These are phyloP conservation scores for Meriones unguiculatus DNA, from an alignment of 2,113 vertebrate genomes.

Conservation along the genomic window DNA sequence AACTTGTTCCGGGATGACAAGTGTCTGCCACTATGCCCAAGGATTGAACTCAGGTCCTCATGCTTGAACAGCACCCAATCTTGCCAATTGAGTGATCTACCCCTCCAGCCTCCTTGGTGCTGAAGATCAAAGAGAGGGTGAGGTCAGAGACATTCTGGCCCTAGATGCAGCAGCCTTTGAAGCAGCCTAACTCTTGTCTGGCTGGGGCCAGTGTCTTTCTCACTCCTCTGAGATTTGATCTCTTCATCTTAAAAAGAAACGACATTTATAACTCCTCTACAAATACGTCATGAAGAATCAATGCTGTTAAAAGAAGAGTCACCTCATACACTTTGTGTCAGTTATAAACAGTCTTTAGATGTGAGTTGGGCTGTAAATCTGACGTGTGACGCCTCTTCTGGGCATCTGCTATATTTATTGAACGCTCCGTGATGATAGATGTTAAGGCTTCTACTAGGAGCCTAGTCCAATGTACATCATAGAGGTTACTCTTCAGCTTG, in stretches of 20 bases:
- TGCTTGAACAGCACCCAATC: not conserved
- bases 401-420: not conserved
- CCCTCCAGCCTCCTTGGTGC: not conserved
- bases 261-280: not conserved
- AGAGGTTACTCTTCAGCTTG: not conserved
- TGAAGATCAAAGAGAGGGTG: not conserved
- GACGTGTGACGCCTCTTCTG: not conserved
- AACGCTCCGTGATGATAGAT: not conserved
- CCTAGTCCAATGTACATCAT: not conserved
- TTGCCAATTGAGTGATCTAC: not conserved
- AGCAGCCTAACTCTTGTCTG: not conserved
- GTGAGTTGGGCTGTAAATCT: not conserved
- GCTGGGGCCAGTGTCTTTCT: not conserved
- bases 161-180: not conserved
- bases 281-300: not conserved
- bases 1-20: not conserved
- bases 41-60: not conserved
- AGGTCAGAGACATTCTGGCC: not conserved
- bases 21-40: not conserved
- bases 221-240: conserved; percentile 8
- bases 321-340: not conserved
- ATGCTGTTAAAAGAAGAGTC: not conserved
- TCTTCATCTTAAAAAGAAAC: not conserved
- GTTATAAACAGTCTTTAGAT: not conserved
- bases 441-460: not conserved